Evolutionary conservation across 1,140 invertebrate species (phyloP).

Genomic region (Delia radicum): DNA sequence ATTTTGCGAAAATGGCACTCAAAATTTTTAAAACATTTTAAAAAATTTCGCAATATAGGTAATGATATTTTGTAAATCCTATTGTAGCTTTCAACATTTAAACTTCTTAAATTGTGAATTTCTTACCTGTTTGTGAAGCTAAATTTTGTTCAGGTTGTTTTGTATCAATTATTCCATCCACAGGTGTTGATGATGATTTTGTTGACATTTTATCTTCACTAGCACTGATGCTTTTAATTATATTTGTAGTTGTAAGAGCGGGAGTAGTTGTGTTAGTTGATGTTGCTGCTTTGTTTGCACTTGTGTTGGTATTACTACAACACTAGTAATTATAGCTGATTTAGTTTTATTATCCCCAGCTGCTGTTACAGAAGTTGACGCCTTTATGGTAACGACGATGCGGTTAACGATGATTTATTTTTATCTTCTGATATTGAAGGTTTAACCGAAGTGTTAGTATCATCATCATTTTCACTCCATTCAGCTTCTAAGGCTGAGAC

Average conservation of each 20-base stretch:
- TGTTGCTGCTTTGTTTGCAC: neutral
- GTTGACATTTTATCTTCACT: neutral
- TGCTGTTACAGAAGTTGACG: neutral
- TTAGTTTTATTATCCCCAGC: neutral
- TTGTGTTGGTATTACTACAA: neutral
- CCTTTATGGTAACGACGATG: too few species aligned
- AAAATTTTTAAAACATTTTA: too few species aligned
- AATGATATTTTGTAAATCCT: too few species aligned
- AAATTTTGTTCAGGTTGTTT: neutral
- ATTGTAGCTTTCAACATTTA: too few species aligned
- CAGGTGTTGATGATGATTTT: neutral
- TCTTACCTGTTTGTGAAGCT: constrained; percentile 44
- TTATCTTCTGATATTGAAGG: neutral
- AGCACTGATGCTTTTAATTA: neutral
- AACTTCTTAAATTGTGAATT: too few species aligned
- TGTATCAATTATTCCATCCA: neutral
- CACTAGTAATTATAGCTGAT: constrained; percentile 1
- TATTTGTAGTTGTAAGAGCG: neutral
- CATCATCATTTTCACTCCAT: constrained; percentile 44
- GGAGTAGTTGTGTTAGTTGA: neutral
- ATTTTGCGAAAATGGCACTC: too few species aligned
- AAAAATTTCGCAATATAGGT: too few species aligned
- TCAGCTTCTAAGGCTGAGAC: constrained; percentile 38
- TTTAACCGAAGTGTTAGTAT: neutral
- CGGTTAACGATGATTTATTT: too few species aligned